Conservation (phyloP, 1,140 invertebrate genomes). For the Diorhabda sublineata region DNA sequence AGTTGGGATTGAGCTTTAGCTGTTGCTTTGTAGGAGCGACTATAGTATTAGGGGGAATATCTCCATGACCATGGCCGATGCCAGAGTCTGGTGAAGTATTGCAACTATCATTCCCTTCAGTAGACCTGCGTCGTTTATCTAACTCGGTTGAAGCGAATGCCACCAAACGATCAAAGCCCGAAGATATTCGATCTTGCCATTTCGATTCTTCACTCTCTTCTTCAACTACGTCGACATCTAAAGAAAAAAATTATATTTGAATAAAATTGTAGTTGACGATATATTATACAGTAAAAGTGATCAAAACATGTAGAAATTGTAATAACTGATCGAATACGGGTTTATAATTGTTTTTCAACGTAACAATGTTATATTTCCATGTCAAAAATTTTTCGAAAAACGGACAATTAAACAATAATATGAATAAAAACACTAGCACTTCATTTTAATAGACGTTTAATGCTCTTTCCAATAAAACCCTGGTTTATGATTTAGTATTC, state of each 20-base stretch:
- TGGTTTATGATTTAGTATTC: too few relatives aligned
- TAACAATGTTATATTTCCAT: too few relatives aligned
- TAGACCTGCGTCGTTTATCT: conserved; percentile 73
- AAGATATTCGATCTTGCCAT: conserved; percentile 82
- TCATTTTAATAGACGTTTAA: too few relatives aligned
- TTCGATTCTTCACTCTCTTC: conserved; percentile 60
- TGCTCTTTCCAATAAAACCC: too few relatives aligned
- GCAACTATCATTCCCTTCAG: conserved; percentile 63
- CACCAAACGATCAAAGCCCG: conserved; percentile 80
- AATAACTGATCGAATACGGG: too few relatives aligned
- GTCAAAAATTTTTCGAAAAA: too few relatives aligned
- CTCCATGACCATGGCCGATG: conserved; percentile 62
- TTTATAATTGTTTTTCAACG: too few relatives aligned
- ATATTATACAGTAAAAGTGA: too few relatives aligned
- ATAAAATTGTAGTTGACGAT: too few relatives aligned
- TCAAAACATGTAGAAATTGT: too few relatives aligned
- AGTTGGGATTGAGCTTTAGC: conserved; percentile 39
- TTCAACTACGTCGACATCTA: conserved; percentile 50
- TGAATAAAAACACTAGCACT: too few relatives aligned
- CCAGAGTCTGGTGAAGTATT: conserved; percentile 76
- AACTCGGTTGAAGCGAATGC: conserved; percentile 81
- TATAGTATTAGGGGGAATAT: conserved; percentile 52
- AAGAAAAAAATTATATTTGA: conserved; percentile 13
- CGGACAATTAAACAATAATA: too few relatives aligned
- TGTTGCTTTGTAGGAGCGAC: conserved; percentile 49